Conservation (phyloP, 2,888 invertebrate genomes). For the Chydorus sphaericus region DNA sequence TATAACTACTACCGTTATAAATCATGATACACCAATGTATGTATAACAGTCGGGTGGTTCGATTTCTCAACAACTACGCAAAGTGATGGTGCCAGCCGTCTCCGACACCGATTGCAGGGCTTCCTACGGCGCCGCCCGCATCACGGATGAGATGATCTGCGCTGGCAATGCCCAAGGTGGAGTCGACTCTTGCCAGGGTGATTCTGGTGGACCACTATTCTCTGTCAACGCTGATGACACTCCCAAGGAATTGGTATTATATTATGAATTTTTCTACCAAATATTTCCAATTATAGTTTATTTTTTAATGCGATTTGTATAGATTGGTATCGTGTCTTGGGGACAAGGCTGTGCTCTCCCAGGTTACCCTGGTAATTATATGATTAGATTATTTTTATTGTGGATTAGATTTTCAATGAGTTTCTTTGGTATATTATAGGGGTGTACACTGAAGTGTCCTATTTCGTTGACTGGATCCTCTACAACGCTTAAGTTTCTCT, state of each 20-base stretch:
- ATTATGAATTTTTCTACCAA: too few relatives aligned
- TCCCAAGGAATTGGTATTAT: too few relatives aligned
- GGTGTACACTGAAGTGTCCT: slow-evolving; percentile 10
- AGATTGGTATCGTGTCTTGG: slow-evolving; percentile 42
- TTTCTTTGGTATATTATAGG: too few relatives aligned
- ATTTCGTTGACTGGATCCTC: slow-evolving; percentile 10
- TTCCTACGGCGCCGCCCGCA: slow-evolving; percentile 22
- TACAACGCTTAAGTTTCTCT: too few relatives aligned
- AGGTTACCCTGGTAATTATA: slow-evolving; percentile 16
- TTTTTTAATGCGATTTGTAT: too few relatives aligned
- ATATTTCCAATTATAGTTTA: too few relatives aligned
- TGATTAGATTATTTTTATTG: too few relatives aligned
- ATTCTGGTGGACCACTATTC: slow-evolving; percentile 39
- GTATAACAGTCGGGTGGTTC: background rate
- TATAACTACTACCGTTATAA: background rate
- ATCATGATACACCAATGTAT: too few relatives aligned
- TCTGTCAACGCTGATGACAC: slow-evolving; percentile 24
- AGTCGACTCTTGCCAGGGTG: slow-evolving; percentile 30
- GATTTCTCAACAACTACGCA: slow-evolving; percentile 28
- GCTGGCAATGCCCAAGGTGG: background rate
- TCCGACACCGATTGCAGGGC: slow-evolving; percentile 34
- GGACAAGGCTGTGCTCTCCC: slow-evolving; percentile 26
- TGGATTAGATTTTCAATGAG: too few relatives aligned
- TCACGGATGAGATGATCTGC: background rate
- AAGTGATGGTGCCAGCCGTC: slow-evolving; percentile 28